Evolutionary conservation across 2,888 invertebrate species (phyloP).

Genomic region (Oeneis ivallda): DNA sequence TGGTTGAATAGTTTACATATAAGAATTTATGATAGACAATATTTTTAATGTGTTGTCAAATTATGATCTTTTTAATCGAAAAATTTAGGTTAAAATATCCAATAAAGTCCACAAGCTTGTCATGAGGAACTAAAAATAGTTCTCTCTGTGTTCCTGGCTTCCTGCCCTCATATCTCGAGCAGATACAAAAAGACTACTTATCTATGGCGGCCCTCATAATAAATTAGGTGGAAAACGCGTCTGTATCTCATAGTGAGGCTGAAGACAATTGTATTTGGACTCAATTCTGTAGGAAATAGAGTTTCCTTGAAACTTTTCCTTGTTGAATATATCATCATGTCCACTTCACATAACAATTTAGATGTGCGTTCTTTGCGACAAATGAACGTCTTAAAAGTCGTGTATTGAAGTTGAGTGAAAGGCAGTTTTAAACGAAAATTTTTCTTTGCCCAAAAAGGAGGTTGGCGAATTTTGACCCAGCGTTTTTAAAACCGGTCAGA

Average conservation of each 20-base stretch:
- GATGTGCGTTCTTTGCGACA: conserved; percentile 4
- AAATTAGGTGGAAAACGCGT: conserved; percentile 33
- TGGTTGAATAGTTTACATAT: too few relatives aligned
- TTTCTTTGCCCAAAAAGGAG: neutral
- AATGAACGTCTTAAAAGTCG: conserved; percentile 1
- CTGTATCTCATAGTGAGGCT: conserved; percentile 14
- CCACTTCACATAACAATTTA: conserved; percentile 8
- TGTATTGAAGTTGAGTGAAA: neutral
- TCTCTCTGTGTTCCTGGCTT: neutral
- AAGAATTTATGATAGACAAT: too few relatives aligned
- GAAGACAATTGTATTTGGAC: conserved; percentile 6
- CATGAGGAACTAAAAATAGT: conserved; percentile 3
- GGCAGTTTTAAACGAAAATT: neutral
- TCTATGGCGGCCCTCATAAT: conserved; percentile 31
- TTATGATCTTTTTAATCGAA: too few relatives aligned
- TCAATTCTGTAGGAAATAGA: neutral
- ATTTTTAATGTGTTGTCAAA: too few relatives aligned
- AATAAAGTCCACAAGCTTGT: neutral
- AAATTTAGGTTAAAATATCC: too few relatives aligned
- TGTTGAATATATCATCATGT: neutral
- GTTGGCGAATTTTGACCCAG: too few relatives aligned
- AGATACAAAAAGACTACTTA: conserved; percentile 22
- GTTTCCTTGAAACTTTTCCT: neutral
- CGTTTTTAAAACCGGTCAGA: too few relatives aligned
- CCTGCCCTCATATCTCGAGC: neutral